Evolutionary conservation across 2,888 invertebrate species (phyloP).

Genomic region (Listrodromus nycthemerus): DNA sequence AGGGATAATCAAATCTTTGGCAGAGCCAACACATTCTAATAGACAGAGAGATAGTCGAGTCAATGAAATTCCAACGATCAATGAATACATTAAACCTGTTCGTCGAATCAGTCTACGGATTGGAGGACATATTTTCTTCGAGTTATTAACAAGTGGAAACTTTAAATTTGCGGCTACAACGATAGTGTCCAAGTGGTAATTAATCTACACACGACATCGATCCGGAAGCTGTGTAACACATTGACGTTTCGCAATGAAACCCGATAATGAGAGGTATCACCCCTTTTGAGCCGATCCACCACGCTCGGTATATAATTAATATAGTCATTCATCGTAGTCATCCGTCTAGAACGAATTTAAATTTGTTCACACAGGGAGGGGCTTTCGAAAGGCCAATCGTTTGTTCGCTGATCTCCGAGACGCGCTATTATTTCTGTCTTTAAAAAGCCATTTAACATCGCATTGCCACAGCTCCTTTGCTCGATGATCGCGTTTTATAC

Average conservation of each 20-base stretch:
- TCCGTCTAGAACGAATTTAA: slow-evolving; percentile 61
- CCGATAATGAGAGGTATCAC: slow-evolving; percentile 29
- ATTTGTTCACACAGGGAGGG: slow-evolving; percentile 36
- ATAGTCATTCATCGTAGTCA: slow-evolving; percentile 60
- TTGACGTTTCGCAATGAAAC: slow-evolving; percentile 15
- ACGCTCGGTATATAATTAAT: slow-evolving; percentile 56
- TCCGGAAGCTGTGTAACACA: slow-evolving; percentile 34
- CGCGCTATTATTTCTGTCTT: slow-evolving; percentile 72
- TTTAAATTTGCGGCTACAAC: background rate
- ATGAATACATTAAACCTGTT: slow-evolving; percentile 45
- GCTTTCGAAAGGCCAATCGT: slow-evolving; percentile 30
- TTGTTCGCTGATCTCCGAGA: slow-evolving; percentile 29
- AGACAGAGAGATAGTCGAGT: slow-evolving; percentile 35
- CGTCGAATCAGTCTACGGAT: slow-evolving; percentile 9
- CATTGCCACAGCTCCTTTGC: slow-evolving; percentile 65
- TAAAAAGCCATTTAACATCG: slow-evolving; percentile 82
- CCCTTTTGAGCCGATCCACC: slow-evolving; percentile 24
- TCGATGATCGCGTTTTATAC: slow-evolving; percentile 77
- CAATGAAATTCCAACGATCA: slow-evolving; percentile 5
- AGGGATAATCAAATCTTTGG: slow-evolving; percentile 35
- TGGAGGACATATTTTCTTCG: background rate
- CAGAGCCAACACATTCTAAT: slow-evolving; percentile 22
- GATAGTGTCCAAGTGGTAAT: slow-evolving; percentile 22
- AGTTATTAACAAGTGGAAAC: background rate
- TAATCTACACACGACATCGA: slow-evolving; percentile 45